Evolutionary conservation across 2,888 invertebrate species (phyloP).

Genomic region (Melikaiella ostensackeni): DNA sequence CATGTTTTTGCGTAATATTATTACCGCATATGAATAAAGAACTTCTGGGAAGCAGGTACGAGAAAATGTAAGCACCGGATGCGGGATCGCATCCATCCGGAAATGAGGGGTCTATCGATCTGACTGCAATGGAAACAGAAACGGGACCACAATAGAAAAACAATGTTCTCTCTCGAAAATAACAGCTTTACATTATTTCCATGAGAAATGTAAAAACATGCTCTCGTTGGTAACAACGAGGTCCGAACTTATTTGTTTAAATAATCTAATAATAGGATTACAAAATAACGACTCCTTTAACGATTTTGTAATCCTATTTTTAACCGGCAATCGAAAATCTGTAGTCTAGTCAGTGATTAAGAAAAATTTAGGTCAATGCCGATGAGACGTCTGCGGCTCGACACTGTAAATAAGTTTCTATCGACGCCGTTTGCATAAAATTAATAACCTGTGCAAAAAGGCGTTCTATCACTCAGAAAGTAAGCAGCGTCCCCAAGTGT

Average conservation of each 20-base stretch:
- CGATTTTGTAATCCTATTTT: no score
- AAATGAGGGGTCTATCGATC: conserved; percentile 38
- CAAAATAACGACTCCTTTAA: not conserved
- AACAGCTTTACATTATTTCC: not conserved
- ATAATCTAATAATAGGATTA: not conserved
- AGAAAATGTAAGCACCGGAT: conserved; percentile 37
- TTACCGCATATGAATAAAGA: conserved; percentile 15
- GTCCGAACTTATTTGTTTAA: not conserved
- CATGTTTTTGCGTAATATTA: conserved; percentile 3
- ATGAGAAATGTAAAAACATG: conserved; percentile 1
- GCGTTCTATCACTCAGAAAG: not conserved
- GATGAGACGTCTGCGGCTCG: conserved; percentile 61
- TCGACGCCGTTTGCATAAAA: conserved; percentile 48
- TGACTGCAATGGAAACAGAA: conserved; percentile 17
- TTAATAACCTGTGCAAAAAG: conserved; percentile 23
- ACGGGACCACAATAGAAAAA: conserved; percentile 28
- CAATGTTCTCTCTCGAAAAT: conserved; percentile 22
- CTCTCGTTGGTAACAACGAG: not conserved
- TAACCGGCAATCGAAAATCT: conserved; percentile 2
- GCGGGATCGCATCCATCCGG: conserved; percentile 38
- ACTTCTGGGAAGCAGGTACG: conserved; percentile 35
- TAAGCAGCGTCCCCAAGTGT: not conserved
- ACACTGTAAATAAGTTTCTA: conserved; percentile 53
- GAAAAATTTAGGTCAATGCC: conserved; percentile 77
- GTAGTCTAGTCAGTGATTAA: conserved; percentile 47